A percentile compares a stretch with the other conserved stretches of the same genome.
phyloP scores from a whole-genome alignment of 2,888 invertebrate genomes.

The Caenorhabditis panamensis region DNA sequence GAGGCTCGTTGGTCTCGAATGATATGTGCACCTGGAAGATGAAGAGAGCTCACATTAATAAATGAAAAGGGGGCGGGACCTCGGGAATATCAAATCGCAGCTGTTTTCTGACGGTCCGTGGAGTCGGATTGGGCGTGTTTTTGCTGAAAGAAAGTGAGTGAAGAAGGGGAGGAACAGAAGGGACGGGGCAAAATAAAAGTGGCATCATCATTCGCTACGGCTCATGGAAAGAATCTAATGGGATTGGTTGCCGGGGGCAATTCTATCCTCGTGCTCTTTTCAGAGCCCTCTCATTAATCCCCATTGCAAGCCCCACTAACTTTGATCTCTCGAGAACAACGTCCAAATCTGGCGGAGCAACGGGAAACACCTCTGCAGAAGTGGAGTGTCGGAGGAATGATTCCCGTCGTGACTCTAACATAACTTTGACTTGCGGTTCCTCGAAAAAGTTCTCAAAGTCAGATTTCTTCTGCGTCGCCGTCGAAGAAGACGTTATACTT shows the following conservation, averaged over 20 bases:
- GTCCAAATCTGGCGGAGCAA: slow-evolving; percentile 65
- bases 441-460: slow-evolving; percentile 69
- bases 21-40: slow-evolving; percentile 61
- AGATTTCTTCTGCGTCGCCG: slow-evolving; percentile 36
- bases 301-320: slow-evolving; percentile 19
- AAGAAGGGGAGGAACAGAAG: neutral
- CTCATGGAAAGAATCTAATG: neutral
- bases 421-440: slow-evolving; percentile 61
- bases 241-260: slow-evolving; percentile 13
- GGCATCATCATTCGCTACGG: neutral
- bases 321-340: slow-evolving; percentile 39
- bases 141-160: slow-evolving; percentile 37
- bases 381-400: slow-evolving; percentile 44
- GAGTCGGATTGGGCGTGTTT: slow-evolving; percentile 53
- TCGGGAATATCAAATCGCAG: slow-evolving; percentile 73
- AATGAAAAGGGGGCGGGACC: slow-evolving; percentile 50
- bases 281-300: neutral
- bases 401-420: slow-evolving; percentile 61
- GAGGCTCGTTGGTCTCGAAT: slow-evolving; percentile 65
- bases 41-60: neutral
- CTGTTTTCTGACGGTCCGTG: slow-evolving; percentile 60
- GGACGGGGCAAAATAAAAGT: neutral
- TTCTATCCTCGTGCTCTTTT: neutral
- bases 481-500: slow-evolving; percentile 49
- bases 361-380: slow-evolving; percentile 55